phyloP scores from a whole-genome alignment of 2,113 vertebrate genomes.

The Oryzias javanicus region DNA sequence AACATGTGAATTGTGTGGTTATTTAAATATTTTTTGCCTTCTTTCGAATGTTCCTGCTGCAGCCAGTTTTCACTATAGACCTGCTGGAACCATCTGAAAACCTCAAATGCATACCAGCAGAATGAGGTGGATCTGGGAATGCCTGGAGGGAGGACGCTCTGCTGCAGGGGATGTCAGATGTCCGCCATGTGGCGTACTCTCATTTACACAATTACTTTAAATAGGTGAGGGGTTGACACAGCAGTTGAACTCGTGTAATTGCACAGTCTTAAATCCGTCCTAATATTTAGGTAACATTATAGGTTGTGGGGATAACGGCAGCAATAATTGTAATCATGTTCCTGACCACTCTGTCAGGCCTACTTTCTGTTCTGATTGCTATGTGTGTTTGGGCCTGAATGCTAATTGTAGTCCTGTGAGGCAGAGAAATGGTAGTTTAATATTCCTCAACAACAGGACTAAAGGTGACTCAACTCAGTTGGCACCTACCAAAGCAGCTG shows the following conservation, averaged over 20 bases:
- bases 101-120: conserved; percentile 48
- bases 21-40: conserved; percentile 2
- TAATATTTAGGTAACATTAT: conserved; percentile 26
- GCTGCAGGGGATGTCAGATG: conserved; percentile 38
- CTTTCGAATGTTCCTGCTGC: conserved; percentile 1
- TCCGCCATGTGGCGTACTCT: conserved; percentile 31
- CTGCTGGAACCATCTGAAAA: conserved; percentile 16
- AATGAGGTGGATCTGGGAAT: conserved; percentile 46
- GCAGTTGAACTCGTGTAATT: conserved; percentile 12
- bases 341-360: conserved; percentile 33
- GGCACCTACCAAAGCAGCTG: conserved; percentile 55
- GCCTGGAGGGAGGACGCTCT: conserved; percentile 37
- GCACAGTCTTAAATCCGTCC: conserved; percentile 15
- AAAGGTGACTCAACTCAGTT: conserved; percentile 56
- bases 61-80: conserved; percentile 9
- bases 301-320: conserved; percentile 1
- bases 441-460: conserved; percentile 11
- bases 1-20: conserved; percentile 23
- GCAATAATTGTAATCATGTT: conserved; percentile 48
- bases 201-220: conserved; percentile 35
- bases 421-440: conserved; percentile 19
- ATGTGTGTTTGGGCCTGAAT: conserved; percentile 36
- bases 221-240: conserved; percentile 18
- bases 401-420: conserved; percentile 23
- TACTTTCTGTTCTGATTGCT: conserved; percentile 26